Evolutionary conservation across 2,797 vertebrate genomes (phyloP), one percentile per base, ranked within the genome.

Genomic region (Diceros bicornis): DNA sequence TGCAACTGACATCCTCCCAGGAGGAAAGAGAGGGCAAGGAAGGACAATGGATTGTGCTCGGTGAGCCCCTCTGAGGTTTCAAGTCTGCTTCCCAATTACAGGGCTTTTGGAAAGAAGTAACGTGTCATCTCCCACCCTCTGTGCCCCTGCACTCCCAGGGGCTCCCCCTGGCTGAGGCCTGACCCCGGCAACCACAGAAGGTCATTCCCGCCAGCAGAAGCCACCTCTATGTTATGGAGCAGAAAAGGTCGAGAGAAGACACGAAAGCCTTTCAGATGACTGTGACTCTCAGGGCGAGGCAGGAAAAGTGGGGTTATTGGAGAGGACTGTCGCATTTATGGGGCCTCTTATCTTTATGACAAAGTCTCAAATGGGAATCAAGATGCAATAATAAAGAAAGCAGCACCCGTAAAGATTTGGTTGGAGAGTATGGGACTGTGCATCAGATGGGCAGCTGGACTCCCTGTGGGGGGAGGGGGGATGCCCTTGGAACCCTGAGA

Each of bases 341-440:
- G 94, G 62, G 71, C 32, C 23, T 57, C 92, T 98, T 97, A 97
- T 96, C 97, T 98, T 97, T 97, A 97, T 7, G 55, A 68, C 59
- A 64, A 50, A 89, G n/a, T 6, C 61, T 84, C 86, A 88, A 29
- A 41, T 20, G n/a, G 95, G 37, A 84, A 27, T 16, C 0, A 6
- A 66, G 82, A 81, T 20, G 59, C 59, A 57, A 3, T 68, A 47
- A 91, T 44, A 83, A 34, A 66, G 21, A 59, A 29, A 78, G 47
- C 13, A 83, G 32, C 20, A 7, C 4, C 69, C 55, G 1, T 32
- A 32, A 41, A 37, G 52, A 32, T 32, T 27, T 32, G 21, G 14
- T 47, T 93, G n/a, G 14, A 16, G 7, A 3, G 7, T 18, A 44
- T 25, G 87, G 34, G 79, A 3, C 17, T 12, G 8, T 0, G 17